A percentile compares a stretch with the other conserved stretches of the same genome.
These are phyloP conservation scores for Panzeria rudis DNA, from an alignment of 2,888 invertebrate genomes.

Conservation along the genomic window DNA sequence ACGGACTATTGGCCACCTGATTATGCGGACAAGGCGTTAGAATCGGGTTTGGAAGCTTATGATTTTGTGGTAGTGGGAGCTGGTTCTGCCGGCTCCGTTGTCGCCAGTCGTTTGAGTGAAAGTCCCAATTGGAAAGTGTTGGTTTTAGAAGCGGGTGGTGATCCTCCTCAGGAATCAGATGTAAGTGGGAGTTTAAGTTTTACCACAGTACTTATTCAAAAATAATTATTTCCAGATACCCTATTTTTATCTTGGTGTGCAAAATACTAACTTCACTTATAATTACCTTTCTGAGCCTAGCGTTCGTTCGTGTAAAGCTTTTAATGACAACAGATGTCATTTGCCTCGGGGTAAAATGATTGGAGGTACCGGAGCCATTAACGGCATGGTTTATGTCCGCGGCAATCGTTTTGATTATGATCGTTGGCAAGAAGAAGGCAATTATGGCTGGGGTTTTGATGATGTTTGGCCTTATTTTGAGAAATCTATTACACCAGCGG, in stretches of 20 bases:
- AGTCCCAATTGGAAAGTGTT: slow-evolving; percentile 83
- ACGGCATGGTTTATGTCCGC: slow-evolving; percentile 87
- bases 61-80: slow-evolving; percentile 84
- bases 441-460: slow-evolving; percentile 87
- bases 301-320: slow-evolving; percentile 74
- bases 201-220: not conserved
- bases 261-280: slow-evolving; percentile 74
- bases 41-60: slow-evolving; percentile 80
- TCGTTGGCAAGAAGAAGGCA: slow-evolving; percentile 86
- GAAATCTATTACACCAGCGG: slow-evolving; percentile 85
- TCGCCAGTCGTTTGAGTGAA: slow-evolving; percentile 84
- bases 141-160: slow-evolving; percentile 85
- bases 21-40: slow-evolving; percentile 75
- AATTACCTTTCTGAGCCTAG: slow-evolving; percentile 74
- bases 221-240: slow-evolving; percentile 71
- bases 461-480: slow-evolving; percentile 91
- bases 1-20: slow-evolving; percentile 86
- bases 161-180: slow-evolving; percentile 83
- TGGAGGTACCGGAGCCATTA: slow-evolving; percentile 87
- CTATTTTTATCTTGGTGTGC: slow-evolving; percentile 69
- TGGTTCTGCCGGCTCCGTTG: slow-evolving; percentile 84
- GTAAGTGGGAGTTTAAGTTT: slow-evolving; percentile 67
- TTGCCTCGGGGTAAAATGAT: slow-evolving; percentile 86
- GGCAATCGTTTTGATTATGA: slow-evolving; percentile 87
- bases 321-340: slow-evolving; percentile 79